Evolutionary conservation across 2,888 invertebrate species (phyloP), one percentile per base, ranked within the genome.

Genomic region (Lepidochrysops patricia): DNA sequence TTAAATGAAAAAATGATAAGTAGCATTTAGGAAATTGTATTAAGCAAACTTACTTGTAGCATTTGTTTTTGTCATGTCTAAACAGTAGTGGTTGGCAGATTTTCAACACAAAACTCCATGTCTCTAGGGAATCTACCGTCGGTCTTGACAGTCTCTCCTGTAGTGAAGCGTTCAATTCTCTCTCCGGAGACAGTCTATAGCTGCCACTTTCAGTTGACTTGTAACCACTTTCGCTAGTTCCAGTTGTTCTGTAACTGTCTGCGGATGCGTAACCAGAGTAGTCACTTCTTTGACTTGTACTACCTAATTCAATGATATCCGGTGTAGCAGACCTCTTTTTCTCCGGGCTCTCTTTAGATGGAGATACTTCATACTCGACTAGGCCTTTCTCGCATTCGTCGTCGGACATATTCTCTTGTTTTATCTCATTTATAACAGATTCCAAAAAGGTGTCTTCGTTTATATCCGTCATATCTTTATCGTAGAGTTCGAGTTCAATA

Each of bases 41-140:
- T n/a, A n/a, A n/a, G n/a, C 35, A 29, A 15, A 63, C 68, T 79
- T 65, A 89, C 89, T 78, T 86, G 65, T 82, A 87, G 68, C 89
- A 89, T 66, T 82, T 86, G 60, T 81, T 82, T 64, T 77, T 84
- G 57, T 87, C 87, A 64, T 89, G 89, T 59, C 87, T 75, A 64
- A 89, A 89, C 58, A 89, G 64, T 61, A 89, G 63, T 0, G 89
- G 89, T 65, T 89, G 88, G 57, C 89, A 89, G 0, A 88, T 84
- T 70, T 89, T 87, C 37, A 88, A 61, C 0, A 89, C 84, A 65
- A 88, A 87, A 57, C 80, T 85, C 88, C 89, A 89, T 0, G 81
- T 84, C 43, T 89, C 88, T 59, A 89, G 65, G 0, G 88, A 88
- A 49, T 84, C 80, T 0, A 80, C 72, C 0, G 82, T 88, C 0